A percentile compares a stretch with the other conserved stretches of the same genome.
phyloP scores from a whole-genome alignment of 2,113 vertebrate species.

The Alaudala cheleensis region DNA sequence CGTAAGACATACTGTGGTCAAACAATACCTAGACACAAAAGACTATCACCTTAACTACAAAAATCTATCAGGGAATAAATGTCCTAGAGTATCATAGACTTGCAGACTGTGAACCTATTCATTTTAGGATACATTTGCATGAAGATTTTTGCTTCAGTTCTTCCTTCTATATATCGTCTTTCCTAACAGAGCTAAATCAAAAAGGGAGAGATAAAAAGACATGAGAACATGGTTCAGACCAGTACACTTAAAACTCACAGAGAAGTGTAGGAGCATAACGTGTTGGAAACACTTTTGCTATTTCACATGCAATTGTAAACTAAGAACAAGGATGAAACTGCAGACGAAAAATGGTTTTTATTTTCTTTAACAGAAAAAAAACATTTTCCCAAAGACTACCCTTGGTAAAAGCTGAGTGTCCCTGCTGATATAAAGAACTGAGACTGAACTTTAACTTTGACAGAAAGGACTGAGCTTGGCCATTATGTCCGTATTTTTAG shows the following conservation, averaged over 20 bases:
- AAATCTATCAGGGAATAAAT: not conserved
- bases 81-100: not conserved
- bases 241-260: not conserved
- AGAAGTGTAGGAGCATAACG: not conserved
- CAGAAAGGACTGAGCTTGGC: not conserved
- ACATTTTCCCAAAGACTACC: not conserved
- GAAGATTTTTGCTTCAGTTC: constrained; percentile 2
- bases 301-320: not conserved
- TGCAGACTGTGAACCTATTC: not conserved
- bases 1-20: not conserved
- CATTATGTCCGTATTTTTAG: not conserved
- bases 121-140: not conserved
- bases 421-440: not conserved
- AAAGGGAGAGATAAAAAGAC: not conserved
- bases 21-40: constrained; percentile 13
- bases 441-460: not conserved
- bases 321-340: not conserved
- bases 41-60: not conserved
- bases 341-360: not conserved
- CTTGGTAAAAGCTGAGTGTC: not conserved
- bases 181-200: not conserved
- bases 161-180: not conserved
- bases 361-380: not conserved
- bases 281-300: not conserved
- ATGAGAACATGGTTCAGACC: not conserved